Evolutionary conservation across 2,797 vertebrate species (phyloP).

Genomic region (Echeneis naucrates): DNA sequence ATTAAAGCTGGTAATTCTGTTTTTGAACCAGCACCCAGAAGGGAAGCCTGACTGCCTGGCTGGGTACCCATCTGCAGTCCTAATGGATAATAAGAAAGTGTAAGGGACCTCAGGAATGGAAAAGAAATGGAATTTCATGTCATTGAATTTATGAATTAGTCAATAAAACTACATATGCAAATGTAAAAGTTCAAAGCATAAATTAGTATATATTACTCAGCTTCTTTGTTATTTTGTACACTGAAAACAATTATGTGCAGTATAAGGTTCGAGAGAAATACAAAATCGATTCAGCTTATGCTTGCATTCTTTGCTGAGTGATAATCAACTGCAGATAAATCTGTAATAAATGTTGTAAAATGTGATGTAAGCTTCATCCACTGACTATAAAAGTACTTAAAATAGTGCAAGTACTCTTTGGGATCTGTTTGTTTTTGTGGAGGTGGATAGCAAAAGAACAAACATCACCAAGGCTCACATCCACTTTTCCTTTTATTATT

Average conservation of each 20-base stretch:
- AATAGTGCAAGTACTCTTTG: no score
- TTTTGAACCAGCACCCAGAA: conserved; percentile 46
- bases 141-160: conserved; percentile 6
- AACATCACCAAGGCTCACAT: background rate
- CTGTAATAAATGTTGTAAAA: background rate
- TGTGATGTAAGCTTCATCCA: background rate
- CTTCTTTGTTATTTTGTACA: no score
- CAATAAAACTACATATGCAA: background rate
- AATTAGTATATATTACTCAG: background rate
- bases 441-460: background rate
- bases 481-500: background rate
- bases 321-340: background rate
- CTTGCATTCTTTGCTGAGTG: background rate
- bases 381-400: no score
- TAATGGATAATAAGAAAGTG: background rate
- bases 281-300: background rate
- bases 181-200: background rate
- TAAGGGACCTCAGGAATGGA: background rate
- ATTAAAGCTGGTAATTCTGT: conserved; percentile 58
- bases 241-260: no score
- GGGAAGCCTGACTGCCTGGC: conserved; percentile 23
- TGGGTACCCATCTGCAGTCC: background rate
- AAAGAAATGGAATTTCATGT: background rate
- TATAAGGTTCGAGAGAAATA: background rate
- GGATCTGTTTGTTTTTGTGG: background rate